Evolutionary conservation across 2,888 invertebrate species (phyloP).

Genomic region (Arrhopalites spinosus): DNA sequence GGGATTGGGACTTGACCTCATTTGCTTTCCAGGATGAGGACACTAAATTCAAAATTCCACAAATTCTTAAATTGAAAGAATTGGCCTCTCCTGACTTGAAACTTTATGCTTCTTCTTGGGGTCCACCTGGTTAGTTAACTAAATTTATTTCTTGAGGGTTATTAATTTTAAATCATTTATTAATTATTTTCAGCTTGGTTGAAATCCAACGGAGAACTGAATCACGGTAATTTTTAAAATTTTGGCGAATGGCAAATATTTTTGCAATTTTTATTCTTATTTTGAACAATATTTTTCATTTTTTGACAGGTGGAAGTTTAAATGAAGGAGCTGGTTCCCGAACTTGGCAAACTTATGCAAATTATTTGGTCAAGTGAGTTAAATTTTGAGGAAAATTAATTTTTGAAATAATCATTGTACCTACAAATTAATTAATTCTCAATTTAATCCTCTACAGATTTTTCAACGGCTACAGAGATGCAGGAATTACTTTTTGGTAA

Average conservation of each 20-base stretch:
- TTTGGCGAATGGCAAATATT: no score
- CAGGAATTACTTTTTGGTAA: slow-evolving; percentile 77
- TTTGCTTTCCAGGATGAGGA: slow-evolving; percentile 74
- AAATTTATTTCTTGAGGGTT: background rate
- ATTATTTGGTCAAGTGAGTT: slow-evolving; percentile 47
- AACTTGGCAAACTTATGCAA: slow-evolving; percentile 45
- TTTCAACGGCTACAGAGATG: slow-evolving; percentile 59
- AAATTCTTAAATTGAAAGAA: slow-evolving; percentile 44
- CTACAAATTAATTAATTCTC: no score
- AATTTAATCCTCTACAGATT: slow-evolving; percentile 44
- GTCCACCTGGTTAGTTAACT: slow-evolving; percentile 60
- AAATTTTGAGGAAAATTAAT: background rate
- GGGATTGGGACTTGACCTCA: slow-evolving; percentile 63
- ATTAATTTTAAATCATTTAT: background rate
- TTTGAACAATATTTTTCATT: no score
- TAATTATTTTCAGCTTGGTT: slow-evolving; percentile 62
- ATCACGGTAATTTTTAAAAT: slow-evolving; percentile 41
- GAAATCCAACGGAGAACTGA: slow-evolving; percentile 60
- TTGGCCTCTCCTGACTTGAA: slow-evolving; percentile 50
- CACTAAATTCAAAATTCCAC: slow-evolving; percentile 64
- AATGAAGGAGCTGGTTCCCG: slow-evolving; percentile 42
- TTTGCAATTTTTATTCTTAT: no score
- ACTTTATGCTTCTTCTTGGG: slow-evolving; percentile 63
- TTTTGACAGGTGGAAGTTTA: slow-evolving; percentile 38
- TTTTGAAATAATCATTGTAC: no score